Evolutionary conservation across 2,888 invertebrate species (phyloP), one percentile per base, ranked within the genome.

Genomic region (Tetanocera ferruginea): DNA sequence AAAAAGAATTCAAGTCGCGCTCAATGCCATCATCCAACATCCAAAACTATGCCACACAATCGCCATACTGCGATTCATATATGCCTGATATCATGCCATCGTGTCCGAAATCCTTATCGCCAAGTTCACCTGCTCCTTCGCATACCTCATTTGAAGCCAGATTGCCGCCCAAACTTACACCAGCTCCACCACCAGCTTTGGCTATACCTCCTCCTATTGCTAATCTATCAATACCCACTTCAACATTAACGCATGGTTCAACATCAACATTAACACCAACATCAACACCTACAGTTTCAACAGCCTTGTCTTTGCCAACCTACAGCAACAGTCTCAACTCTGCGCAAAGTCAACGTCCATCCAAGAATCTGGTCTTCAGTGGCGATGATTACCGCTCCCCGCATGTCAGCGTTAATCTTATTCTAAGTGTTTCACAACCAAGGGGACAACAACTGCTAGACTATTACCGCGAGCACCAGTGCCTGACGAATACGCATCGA

Each of bases 401-500:
- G 0, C 64, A 74, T 11, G 51, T 71, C 5, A 81, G 73, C 52
- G 80, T 78, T 34, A 81, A 82, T 71, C 78, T 78, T 3, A 87
- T 87, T 11, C 71, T 87, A 17, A 81, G 85, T 34, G 75, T 82
- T 11, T 83, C 85, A 3, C 85, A 85, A 0, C 17, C 77, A 0
- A 86, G 85, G 49, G 86, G 85, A 0, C 80, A 79, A 3, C 62
- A 81, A 0, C 73, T 87, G 60, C 51, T 86, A 6, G 83, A 86
- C 11, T 84, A 83, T 1, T 77, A 85, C 3, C 80, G 83, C 0
- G 82, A 86, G n/a, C 82, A 84, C 11, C 81, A 82, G 6, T 81
- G 78, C 5, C 73, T 87, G 62, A 85, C 84, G 8, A 83, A 82
- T 1, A 80, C 82, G 51, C 86, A 87, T 73, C 84, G 87, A 0